Percentiles rank a stretch among this genome's conserved stretches.
Evolutionary conservation across 2,797 vertebrate genomes (phyloP).

Genomic region (Dipus sagitta): DNA sequence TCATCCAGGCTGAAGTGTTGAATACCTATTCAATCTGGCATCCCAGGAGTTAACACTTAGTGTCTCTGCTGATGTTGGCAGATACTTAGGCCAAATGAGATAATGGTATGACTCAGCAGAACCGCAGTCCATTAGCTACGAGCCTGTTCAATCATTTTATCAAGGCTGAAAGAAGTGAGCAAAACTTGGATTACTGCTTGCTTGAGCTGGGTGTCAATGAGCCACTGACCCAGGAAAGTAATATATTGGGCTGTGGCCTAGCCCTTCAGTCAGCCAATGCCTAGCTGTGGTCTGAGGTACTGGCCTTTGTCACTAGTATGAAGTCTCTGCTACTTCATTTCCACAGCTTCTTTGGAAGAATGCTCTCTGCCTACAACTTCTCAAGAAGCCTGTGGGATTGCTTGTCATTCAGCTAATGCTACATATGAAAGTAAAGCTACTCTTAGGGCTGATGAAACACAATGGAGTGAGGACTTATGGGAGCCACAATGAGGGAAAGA

Average conservation of each 20-base stretch:
- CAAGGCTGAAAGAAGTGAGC: slow-evolving; percentile 30
- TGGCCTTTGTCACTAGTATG: slow-evolving; percentile 63
- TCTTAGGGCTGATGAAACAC: not conserved
- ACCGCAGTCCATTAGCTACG: slow-evolving; percentile 41
- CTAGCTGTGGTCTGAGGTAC: slow-evolving; percentile 55
- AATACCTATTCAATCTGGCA: slow-evolving; percentile 22
- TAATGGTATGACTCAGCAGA: slow-evolving; percentile 53
- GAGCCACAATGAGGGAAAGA: not conserved
- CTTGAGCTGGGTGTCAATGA: slow-evolving; percentile 59
- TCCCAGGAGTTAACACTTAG: not conserved
- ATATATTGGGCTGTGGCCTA: not conserved
- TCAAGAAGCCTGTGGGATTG: slow-evolving; percentile 48
- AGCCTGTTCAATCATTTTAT: slow-evolving; percentile 58
- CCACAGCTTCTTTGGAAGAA: slow-evolving; percentile 60
- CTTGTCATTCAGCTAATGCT: slow-evolving; percentile 47
- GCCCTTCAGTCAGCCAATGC: slow-evolving; percentile 65
- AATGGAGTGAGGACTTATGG: not conserved
- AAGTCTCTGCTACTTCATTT: slow-evolving; percentile 68
- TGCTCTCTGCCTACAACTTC: slow-evolving; percentile 21
- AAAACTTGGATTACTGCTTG: slow-evolving; percentile 48
- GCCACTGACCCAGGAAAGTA: slow-evolving; percentile 18
- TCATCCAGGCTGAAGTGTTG: not conserved
- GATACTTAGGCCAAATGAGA: slow-evolving; percentile 28
- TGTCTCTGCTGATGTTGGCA: slow-evolving; percentile 43
- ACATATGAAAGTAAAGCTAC: slow-evolving; percentile 36